phyloP scores from a whole-genome alignment of 2,113 vertebrate species.

The Vulpes vulpes region DNA sequence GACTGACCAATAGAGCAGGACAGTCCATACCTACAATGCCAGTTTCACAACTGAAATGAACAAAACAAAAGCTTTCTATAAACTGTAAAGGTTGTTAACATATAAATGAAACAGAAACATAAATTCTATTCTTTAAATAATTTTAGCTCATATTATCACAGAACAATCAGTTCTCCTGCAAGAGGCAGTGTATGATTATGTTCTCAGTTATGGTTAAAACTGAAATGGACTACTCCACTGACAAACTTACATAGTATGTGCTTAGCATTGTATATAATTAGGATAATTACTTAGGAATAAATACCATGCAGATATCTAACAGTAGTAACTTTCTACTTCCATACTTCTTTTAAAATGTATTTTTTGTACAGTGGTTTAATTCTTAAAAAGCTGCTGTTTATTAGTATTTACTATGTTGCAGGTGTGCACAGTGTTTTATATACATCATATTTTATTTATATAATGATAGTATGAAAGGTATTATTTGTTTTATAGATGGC shows the following conservation, averaged over 20 bases:
- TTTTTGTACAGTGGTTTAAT: not conserved
- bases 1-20: not conserved
- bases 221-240: not conserved
- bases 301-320: not conserved
- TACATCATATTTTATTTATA: not conserved
- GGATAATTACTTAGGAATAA: not conserved
- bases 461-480: not conserved
- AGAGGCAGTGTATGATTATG: conserved; percentile 67
- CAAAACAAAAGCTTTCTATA: not conserved
- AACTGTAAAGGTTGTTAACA: not conserved
- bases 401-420: not conserved
- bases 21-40: not conserved
- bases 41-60: not conserved
- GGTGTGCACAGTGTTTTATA: not conserved
- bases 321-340: not conserved
- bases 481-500: not conserved
- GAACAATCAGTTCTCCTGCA: conserved; percentile 43
- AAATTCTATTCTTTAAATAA: not conserved
- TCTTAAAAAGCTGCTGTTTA: not conserved
- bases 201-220: not conserved
- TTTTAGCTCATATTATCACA: not conserved
- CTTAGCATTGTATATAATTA: not conserved
- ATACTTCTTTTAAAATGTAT: not conserved
- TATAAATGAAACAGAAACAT: not conserved
- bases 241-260: not conserved